Evolutionary conservation across 2,888 invertebrate genomes (phyloP), one percentile per base, ranked within the genome.

Genomic region (Cryptocheilus praepositus): DNA sequence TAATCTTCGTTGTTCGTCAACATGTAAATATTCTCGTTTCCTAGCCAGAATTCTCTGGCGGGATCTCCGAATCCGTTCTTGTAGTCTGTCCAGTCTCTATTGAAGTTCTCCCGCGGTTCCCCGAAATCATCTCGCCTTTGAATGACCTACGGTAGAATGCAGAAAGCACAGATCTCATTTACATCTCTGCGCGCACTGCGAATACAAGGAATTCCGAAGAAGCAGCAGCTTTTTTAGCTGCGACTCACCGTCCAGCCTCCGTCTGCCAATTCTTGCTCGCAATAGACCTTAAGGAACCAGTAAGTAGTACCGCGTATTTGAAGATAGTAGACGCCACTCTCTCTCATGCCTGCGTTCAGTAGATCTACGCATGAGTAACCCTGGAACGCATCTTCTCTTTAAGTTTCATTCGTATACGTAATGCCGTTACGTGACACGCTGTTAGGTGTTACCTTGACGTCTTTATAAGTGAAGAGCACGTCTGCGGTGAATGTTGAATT

Each of bases 1-100:
- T 96, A 96, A 85, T 96, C 96, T 83, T 97, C 96, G 83, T 96
- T 96, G 86, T 96, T 96, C 46, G 97, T 96, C 54, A 97, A 90
- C 95, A 96, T 96, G 88, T 96, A 96, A 74, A 97, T 96, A 84
- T 97, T 97, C 88, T 97, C 96, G 85, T 97, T 97, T 60, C 97
- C 97, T 25, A 97, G 91, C 96, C 96, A 97, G 89, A 97, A 96
- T 88, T 97, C 96, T 85, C 95, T 94, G 76, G 93, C 93, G 0
- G 96, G 95, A 89, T 97, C 96, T 2, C 96, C 97, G 85, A 97
- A 97, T 0, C 97, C 97, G 85, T 96, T 96, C 88, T 96, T 96
- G 89, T 97, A 97, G 84, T 97, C 96, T 65, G 94, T 93, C 96
- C 97, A 97, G 88, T 96, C 96, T 0, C 96, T 91, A 88, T 96